phyloP scores from a whole-genome alignment of 2,888 invertebrate genomes.

The Druceiella hillmani region DNA sequence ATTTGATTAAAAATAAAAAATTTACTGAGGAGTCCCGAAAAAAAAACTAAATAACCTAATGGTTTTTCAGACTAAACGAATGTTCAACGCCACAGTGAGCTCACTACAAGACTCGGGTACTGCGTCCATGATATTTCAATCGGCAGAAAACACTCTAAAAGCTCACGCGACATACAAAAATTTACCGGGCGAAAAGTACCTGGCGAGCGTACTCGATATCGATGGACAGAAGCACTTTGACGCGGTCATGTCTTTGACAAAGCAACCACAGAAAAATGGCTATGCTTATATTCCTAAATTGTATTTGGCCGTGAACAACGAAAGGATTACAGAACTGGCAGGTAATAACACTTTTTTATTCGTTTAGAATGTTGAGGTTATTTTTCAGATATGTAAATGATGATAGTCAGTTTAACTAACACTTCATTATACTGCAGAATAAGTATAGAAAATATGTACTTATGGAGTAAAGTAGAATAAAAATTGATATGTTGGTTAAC shows the following conservation, averaged over 20 bases:
- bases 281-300: conserved; percentile 65
- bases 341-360: too few relatives aligned
- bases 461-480: too few relatives aligned
- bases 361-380: too few relatives aligned
- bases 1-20: too few relatives aligned
- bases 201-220: conserved; percentile 66
- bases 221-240: conserved; percentile 69
- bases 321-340: conserved; percentile 63
- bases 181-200: conserved; percentile 59
- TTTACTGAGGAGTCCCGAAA: too few relatives aligned
- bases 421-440: too few relatives aligned
- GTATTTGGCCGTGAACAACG: conserved; percentile 66
- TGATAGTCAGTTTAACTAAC: too few relatives aligned
- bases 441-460: too few relatives aligned
- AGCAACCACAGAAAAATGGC: conserved; percentile 57
- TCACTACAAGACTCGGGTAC: conserved; percentile 39
- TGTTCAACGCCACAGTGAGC: conserved; percentile 40
- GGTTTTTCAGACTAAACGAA: conserved; percentile 40
- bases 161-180: conserved; percentile 70
- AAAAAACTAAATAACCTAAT: too few relatives aligned
- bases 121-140: conserved; percentile 57
- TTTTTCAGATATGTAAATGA: too few relatives aligned
- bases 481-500: too few relatives aligned
- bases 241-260: conserved; percentile 55
- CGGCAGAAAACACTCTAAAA: conserved; percentile 58